Percentiles rank a stretch among this genome's conserved stretches.
Conservation (phyloP, 2,797 vertebrate species). For the Luscinia luscinia region DNA sequence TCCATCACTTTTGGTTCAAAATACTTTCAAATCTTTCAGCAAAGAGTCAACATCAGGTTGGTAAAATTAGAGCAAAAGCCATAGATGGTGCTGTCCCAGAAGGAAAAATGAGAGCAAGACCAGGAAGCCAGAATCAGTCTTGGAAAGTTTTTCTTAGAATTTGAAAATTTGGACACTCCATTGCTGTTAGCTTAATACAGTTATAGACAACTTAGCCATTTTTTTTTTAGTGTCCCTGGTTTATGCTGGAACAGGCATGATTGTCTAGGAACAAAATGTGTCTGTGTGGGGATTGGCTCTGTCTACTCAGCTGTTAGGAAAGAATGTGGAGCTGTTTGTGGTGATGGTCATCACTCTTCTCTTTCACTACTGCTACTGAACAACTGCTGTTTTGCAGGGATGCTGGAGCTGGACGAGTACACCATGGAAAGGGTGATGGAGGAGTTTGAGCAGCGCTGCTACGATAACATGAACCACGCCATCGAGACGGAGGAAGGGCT, state of each 20-base stretch:
- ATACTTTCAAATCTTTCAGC: background rate
- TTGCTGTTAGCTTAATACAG: background rate
- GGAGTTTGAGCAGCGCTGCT: slow-evolving; percentile 91
- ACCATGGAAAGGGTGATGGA: slow-evolving; percentile 94
- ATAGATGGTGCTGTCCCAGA: background rate
- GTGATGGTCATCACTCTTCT: rapidly evolving
- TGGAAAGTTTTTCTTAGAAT: background rate
- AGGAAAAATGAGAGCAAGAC: background rate
- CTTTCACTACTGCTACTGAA: background rate
- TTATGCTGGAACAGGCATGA: background rate
- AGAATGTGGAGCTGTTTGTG: background rate
- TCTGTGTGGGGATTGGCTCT: rapidly evolving
- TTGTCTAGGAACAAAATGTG: background rate
- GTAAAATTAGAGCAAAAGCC: background rate
- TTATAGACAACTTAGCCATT: background rate
- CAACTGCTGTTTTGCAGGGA: slow-evolving; percentile 72
- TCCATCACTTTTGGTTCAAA: background rate
- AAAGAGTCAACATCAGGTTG: background rate
- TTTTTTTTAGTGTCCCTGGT: background rate
- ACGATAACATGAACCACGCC: slow-evolving; percentile 95
- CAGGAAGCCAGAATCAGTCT: background rate
- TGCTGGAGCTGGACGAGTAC: slow-evolving; percentile 88
- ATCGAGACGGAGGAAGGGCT: slow-evolving; percentile 95
- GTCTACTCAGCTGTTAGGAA: background rate
- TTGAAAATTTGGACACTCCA: background rate